Evolutionary conservation across 2,113 vertebrate species (phyloP).

Genomic region (Caranx ignobilis): DNA sequence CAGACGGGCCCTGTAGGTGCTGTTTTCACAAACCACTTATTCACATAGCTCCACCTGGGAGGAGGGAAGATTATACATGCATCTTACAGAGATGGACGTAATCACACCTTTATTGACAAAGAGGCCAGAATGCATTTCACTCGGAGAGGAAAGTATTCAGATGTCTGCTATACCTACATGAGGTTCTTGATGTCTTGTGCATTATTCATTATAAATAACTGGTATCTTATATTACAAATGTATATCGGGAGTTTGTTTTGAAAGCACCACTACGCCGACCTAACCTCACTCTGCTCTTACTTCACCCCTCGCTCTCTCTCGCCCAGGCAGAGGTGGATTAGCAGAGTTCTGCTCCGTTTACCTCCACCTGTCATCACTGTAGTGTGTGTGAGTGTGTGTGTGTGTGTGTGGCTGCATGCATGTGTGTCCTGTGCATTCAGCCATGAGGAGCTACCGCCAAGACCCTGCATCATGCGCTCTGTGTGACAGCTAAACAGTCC

Average conservation of each 20-base stretch:
- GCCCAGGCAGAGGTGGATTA: conserved; percentile 88
- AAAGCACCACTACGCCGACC: conserved; percentile 47
- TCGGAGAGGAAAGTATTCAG: background rate
- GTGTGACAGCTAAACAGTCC: conserved; percentile 90
- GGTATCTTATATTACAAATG: background rate
- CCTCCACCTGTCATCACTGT: conserved; percentile 90
- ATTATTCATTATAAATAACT: background rate
- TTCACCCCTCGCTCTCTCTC: conserved; percentile 65
- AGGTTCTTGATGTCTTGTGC: background rate
- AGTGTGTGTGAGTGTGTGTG: conserved; percentile 75
- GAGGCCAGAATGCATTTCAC: background rate
- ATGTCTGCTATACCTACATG: background rate
- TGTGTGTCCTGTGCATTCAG: conserved; percentile 90
- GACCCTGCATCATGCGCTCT: conserved; percentile 87
- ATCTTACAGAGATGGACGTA: background rate
- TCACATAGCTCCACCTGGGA: background rate
- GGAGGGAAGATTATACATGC: background rate
- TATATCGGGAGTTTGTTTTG: conserved; percentile 31
- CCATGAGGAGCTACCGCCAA: conserved; percentile 85
- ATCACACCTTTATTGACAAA: background rate
- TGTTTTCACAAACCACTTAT: background rate
- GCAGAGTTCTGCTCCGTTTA: conserved; percentile 88
- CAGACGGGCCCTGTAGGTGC: too few species aligned
- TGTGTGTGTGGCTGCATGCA: conserved; percentile 66
- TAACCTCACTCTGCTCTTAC: conserved; percentile 43